These are phyloP conservation scores for Diprion similis DNA, from an alignment of 1,140 invertebrate genomes.

Conservation along the genomic window DNA sequence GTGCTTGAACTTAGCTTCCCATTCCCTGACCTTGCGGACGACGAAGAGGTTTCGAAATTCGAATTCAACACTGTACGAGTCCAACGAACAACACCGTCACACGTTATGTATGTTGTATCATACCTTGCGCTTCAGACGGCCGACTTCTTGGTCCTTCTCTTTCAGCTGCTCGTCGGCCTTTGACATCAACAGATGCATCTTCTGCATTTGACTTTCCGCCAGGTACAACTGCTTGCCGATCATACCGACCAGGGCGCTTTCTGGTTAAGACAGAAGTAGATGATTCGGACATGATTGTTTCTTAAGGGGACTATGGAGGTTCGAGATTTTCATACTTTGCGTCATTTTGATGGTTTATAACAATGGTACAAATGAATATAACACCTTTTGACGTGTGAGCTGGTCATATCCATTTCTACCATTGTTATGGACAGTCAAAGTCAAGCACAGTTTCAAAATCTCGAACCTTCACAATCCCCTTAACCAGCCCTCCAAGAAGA, in stretches of 20 bases:
- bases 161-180: constrained; percentile 43
- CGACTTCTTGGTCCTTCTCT: constrained; percentile 47
- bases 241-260: constrained; percentile 38
- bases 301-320: neutral
- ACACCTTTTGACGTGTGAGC: too few species aligned
- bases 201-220: constrained; percentile 46
- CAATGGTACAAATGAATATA: too few species aligned
- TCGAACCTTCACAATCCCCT: too few species aligned
- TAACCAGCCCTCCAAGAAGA: too few species aligned
- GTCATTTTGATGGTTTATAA: too few species aligned
- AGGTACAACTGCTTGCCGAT: constrained; percentile 43
- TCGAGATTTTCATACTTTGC: neutral
- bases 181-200: constrained; percentile 38
- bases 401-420: too few species aligned
- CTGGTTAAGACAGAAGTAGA: constrained; percentile 17
- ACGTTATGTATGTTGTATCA: neutral
- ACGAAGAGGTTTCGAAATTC: neutral
- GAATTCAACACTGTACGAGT: neutral
- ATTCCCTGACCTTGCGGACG: constrained; percentile 41
- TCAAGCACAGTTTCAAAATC: too few species aligned
- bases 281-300: too few species aligned
- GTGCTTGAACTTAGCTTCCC: constrained; percentile 37
- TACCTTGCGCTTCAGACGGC: constrained; percentile 48
- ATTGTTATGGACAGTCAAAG: too few species aligned
- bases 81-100: neutral